Base-by-base conservation (phyloP, 2,888 invertebrate species). In the Protonemura montana region DNA sequence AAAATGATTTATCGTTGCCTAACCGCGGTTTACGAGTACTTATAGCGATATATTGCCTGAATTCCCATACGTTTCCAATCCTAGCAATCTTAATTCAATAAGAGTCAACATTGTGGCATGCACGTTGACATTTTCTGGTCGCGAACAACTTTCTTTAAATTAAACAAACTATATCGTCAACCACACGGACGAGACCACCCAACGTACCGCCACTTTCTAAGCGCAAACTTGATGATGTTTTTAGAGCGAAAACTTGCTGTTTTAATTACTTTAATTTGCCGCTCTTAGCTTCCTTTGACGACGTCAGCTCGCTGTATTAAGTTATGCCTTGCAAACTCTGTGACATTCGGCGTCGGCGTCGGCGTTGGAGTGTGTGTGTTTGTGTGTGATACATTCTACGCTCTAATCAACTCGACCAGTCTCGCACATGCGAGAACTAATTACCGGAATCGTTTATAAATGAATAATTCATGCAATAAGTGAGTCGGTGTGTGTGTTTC, bases 381-480 rank as follows among this genome's bases (percentile, higher is more conserved):
- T 59, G 59, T 59, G 21, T 13, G 13, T 59, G 59, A 59, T 59
- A 59, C 59, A 59, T 21, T 59, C 59, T 21, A 21, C 59, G 59
- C 59, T 59, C 59, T 59, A 59, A 59, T 21, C 59, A 59, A 59
- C 59, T 59, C 59, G 59, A 59, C 59, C 59, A 59, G 59, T 59
- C 59, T 59, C 59, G 59, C 59, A 59, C 59, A 21, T 35, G 35
- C 35, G 59, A 59, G 21, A 59, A 59, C 59, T 59, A 59, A 59
- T 59, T 59, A 13, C 59, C 16, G 59, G 16, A 59, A 59, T 59
- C 59, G 59, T 59, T 59, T 59, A 59, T 59, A 21, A 59, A 59
- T 59, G 59, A 59, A 59, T 59, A 59, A 59, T 59, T 59, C 59
- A 59, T 59, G 59, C 59, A 59, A 59, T 59, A 59, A 59, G 59